Evolutionary conservation across 2,113 vertebrate species (phyloP).

Genomic region (Turnix velox): DNA sequence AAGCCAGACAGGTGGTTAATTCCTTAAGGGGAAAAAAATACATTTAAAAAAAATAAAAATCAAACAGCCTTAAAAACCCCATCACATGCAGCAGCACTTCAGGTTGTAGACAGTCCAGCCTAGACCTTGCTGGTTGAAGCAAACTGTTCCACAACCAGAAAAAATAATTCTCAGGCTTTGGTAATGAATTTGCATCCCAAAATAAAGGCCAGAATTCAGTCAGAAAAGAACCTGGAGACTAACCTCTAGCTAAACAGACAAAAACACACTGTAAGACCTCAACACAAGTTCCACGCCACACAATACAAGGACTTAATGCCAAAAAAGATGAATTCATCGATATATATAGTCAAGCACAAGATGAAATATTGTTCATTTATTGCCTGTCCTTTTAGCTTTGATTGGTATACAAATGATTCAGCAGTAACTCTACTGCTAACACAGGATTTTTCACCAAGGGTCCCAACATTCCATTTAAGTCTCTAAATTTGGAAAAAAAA

Average conservation of each 20-base stretch:
- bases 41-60: no score
- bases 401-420: background rate
- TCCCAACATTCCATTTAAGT: background rate
- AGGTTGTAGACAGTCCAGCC: background rate
- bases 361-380: background rate
- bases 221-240: background rate
- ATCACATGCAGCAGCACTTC: background rate
- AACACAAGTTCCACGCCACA: background rate
- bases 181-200: background rate
- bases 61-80: background rate
- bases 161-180: background rate
- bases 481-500: background rate
- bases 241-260: background rate
- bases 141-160: background rate
- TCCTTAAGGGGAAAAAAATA: background rate
- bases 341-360: background rate
- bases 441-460: background rate
- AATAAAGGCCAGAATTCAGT: background rate
- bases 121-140: background rate
- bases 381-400: background rate
- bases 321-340: background rate
- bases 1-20: background rate
- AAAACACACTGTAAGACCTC: background rate
- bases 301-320: background rate
- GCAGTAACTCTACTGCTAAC: background rate